Conservation (phyloP, 2,888 invertebrate species). For the Drosophila helvetica region DNA sequence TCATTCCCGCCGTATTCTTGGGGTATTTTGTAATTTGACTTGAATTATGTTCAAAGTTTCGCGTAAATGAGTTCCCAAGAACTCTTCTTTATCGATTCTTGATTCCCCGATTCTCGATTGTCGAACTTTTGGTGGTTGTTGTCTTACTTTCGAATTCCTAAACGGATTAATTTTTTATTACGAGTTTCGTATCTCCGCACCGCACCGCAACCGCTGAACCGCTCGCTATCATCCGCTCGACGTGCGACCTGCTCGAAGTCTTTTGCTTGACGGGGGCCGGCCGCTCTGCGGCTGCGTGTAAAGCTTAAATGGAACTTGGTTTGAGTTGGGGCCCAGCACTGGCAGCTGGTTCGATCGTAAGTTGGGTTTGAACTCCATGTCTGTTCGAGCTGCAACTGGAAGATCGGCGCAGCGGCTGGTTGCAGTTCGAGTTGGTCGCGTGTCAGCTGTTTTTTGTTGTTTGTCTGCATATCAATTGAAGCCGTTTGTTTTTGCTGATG, state of each 20-base stretch:
- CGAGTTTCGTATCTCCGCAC: constrained; percentile 1
- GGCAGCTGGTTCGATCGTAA: constrained; percentile 16
- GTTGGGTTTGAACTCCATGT: constrained; percentile 21
- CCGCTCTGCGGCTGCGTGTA: constrained; percentile 35
- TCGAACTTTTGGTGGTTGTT: not conserved
- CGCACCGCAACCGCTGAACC: not conserved
- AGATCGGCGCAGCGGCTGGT: not conserved
- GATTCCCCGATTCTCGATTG: not conserved
- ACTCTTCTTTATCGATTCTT: constrained; percentile 1
- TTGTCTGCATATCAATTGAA: constrained; percentile 56
- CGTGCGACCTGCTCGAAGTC: too few species aligned
- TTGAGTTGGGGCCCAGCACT: not conserved
- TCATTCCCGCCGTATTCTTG: constrained; percentile 11
- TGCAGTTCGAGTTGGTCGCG: constrained; percentile 48
- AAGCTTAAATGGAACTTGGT: not conserved
- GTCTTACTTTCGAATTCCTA: constrained; percentile 30
- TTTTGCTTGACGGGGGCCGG: too few species aligned
- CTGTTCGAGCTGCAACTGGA: constrained; percentile 23
- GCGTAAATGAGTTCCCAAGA: not conserved
- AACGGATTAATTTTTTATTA: constrained; percentile 21
- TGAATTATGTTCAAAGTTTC: constrained; percentile 7
- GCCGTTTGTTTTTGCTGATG: constrained; percentile 23
- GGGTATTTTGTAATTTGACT: constrained; percentile 13
- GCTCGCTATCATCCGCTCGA: constrained; percentile 4
- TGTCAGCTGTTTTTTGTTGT: constrained; percentile 67